Evolutionary conservation across 2,113 vertebrate genomes (phyloP).

Genomic region (Nipponia nippon): DNA sequence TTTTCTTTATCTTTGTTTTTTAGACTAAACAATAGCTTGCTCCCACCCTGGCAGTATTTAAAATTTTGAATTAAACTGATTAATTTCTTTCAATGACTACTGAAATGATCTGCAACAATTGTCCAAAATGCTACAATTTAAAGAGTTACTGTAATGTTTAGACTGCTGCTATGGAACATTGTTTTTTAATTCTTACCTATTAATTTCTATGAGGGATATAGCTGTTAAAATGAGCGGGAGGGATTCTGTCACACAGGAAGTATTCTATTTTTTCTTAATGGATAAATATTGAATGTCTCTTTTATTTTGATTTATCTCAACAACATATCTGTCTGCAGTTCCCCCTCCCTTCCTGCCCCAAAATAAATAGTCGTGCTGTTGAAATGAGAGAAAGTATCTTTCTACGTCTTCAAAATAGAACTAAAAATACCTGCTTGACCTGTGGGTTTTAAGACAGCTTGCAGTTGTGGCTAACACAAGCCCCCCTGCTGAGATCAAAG

Average conservation of each 20-base stretch:
- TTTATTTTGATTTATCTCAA: background rate
- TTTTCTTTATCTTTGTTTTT: background rate
- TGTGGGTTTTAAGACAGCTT: constrained; percentile 38
- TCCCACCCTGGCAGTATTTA: background rate
- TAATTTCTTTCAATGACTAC: background rate
- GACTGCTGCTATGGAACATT: background rate
- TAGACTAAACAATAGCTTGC: background rate
- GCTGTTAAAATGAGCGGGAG: background rate
- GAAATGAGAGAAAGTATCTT: constrained; percentile 27
- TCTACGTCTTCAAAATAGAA: background rate
- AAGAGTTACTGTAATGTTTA: background rate
- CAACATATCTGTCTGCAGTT: background rate
- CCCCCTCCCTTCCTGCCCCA: background rate
- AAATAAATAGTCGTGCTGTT: constrained; percentile 5
- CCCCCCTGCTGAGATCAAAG: constrained; percentile 70
- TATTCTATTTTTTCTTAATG: background rate
- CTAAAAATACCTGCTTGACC: constrained; percentile 68
- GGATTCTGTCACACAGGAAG: background rate
- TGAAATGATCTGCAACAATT: background rate
- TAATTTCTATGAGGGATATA: background rate
- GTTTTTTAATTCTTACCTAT: background rate
- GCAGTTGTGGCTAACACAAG: constrained; percentile 47
- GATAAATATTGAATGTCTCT: background rate
- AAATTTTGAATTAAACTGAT: background rate
- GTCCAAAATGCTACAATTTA: background rate